Percentiles rank a stretch among this genome's conserved stretches.
phyloP scores from a whole-genome alignment of 1,140 invertebrate species.

The Drosophila kikkawai region DNA sequence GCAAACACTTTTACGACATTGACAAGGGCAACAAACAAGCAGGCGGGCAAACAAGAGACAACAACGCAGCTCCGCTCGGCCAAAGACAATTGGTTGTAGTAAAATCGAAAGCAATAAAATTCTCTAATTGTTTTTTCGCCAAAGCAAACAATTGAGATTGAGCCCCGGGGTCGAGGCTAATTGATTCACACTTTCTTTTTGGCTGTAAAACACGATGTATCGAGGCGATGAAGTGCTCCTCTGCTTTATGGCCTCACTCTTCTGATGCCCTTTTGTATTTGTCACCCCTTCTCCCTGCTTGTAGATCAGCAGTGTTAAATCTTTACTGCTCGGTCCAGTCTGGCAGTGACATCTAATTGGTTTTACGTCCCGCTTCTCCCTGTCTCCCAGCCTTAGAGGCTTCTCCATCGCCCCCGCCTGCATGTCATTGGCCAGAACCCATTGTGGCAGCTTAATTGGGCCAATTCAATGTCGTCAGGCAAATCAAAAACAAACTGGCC shows the following conservation, averaged over 20 bases:
- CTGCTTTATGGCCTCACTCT: conserved; percentile 19
- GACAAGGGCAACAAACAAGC: conserved; percentile 60
- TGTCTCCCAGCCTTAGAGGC: neutral
- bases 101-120: conserved; percentile 76
- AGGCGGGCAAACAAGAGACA: conserved; percentile 19
- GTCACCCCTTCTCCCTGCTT: conserved; percentile 1
- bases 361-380: conserved; percentile 25
- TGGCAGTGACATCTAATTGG: conserved; percentile 58
- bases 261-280: neutral
- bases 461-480: conserved; percentile 38
- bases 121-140: conserved; percentile 78
- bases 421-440: neutral
- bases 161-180: conserved; percentile 55
- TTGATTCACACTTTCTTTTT: conserved; percentile 83
- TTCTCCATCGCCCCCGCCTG: neutral
- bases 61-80: neutral
- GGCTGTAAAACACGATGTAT: conserved; percentile 80
- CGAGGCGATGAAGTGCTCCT: conserved; percentile 27
- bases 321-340: conserved; percentile 53
- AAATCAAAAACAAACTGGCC: conserved; percentile 57
- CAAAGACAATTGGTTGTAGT: conserved; percentile 48
- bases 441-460: conserved; percentile 60
- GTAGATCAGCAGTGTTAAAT: conserved; percentile 70
- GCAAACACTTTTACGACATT: conserved; percentile 73
- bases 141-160: conserved; percentile 76